Evolutionary conservation across 2,888 invertebrate genomes (phyloP), one percentile per base, ranked within the genome.

Genomic region (Hemithea aestivaria): DNA sequence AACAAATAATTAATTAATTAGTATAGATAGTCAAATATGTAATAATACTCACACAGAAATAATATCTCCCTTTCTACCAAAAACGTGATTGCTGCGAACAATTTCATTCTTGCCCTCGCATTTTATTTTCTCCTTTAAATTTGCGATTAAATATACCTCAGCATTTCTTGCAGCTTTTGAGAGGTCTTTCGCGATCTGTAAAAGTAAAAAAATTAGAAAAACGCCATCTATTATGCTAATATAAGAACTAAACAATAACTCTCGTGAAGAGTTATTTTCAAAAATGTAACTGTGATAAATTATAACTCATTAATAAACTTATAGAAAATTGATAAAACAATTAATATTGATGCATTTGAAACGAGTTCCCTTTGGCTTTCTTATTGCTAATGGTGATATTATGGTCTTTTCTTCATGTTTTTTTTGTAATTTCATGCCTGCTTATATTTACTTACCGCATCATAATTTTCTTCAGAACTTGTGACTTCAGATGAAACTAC

Each of bases 51-150:
- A 84, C 84, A 65, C 59, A 47, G 78, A 56, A 27, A 77, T 40
- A 2, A 80, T 40, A 21, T 55, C 41, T 7, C 84, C 84, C 1
- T 66, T 38, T 34, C 78, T 68, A 38, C 79, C 71, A 40, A 82
- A 81, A 1, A 82, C 79, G 12, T 84, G 31, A 30, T 67, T 79
- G 33, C 59, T 79, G 38, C 68, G 64, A 4, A 77, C 37, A 1
- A 56, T n/a, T 24, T 69, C 73, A 1, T 45, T 40, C 1, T 49
- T 59, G 8, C 58, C 45, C 11, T 69, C 58, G 22, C 79, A 82
- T 0, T 34, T 43, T 0, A 48, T 39, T 7, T 56, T 68, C 48
- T 83, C 80, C 1, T 59, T 35, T 10, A 81, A 31, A 42, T 73
- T 62, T 0, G 70, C 65, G 0, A 71, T 70, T 0, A 82, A 56